These are phyloP conservation scores for Drosophila oshimai DNA, from an alignment of 1,140 invertebrate species.

Conservation along the genomic window DNA sequence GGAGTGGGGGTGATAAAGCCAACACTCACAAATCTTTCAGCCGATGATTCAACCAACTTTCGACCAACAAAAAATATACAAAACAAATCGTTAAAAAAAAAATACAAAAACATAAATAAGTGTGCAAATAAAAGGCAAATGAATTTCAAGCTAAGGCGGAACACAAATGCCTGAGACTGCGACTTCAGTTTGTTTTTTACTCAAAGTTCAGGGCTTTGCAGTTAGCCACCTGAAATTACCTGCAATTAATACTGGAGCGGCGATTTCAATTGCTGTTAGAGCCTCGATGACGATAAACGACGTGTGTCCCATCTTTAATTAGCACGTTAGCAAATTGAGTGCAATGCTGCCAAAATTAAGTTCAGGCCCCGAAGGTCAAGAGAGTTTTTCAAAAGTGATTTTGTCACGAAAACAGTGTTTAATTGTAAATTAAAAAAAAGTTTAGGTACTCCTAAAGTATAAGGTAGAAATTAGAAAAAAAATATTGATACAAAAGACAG, in stretches of 20 bases:
- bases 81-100: slow-evolving; percentile 10
- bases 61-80: neutral
- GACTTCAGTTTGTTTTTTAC: slow-evolving; percentile 7
- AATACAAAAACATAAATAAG: slow-evolving; percentile 28
- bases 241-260: slow-evolving; percentile 31
- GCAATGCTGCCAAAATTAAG: neutral
- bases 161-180: slow-evolving; percentile 26
- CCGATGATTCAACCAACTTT: slow-evolving; percentile 50
- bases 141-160: slow-evolving; percentile 37
- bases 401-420: neutral
- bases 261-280: slow-evolving; percentile 12
- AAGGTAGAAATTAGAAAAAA: too few species aligned
- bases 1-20: slow-evolving; percentile 16
- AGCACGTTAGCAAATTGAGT: slow-evolving; percentile 1
- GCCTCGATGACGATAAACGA: neutral
- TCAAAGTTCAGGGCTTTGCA: slow-evolving; percentile 41
- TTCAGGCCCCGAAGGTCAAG: neutral
- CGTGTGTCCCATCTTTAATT: slow-evolving; percentile 15
- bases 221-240: slow-evolving; percentile 18
- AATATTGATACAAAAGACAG: too few species aligned
- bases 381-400: neutral
- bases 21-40: slow-evolving; percentile 47
- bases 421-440: too few species aligned
- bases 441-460: too few species aligned
- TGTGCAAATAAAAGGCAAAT: slow-evolving; percentile 39